Conservation (phyloP, 2,797 vertebrate genomes). For the Coregonus ussuriensis region DNA sequence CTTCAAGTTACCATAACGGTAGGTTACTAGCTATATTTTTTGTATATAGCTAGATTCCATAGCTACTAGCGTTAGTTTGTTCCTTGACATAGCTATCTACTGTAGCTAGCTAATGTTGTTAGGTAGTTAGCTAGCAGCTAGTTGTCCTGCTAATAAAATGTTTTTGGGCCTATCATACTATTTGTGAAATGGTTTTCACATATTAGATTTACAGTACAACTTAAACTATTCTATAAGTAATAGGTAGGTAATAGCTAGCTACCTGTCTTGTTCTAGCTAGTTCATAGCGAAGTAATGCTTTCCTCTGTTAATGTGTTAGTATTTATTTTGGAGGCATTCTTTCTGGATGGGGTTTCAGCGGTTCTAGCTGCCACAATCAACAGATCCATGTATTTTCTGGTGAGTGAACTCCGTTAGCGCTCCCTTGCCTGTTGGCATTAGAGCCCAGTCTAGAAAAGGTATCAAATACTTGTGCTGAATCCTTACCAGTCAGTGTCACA, state of each 20-base stretch:
- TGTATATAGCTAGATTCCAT: neutral
- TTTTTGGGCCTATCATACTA: neutral
- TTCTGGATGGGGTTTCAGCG: conserved; percentile 49
- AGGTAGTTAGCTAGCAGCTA: neutral
- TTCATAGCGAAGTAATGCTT: neutral
- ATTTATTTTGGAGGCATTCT: conserved; percentile 47
- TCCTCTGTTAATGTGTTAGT: neutral
- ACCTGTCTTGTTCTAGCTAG: neutral
- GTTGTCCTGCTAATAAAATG: neutral
- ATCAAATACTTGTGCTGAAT: neutral
- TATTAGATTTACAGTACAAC: neutral
- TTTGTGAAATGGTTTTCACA: neutral
- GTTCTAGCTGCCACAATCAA: conserved; percentile 55
- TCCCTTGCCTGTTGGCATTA: neutral
- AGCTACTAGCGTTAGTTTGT: neutral
- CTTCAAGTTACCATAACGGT: neutral
- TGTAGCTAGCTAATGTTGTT: neutral
- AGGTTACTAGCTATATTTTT: neutral
- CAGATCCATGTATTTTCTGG: conserved; percentile 85
- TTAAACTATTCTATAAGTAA: too few species aligned
- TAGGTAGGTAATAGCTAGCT: neutral
- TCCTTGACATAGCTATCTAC: neutral
- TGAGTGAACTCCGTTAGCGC: conserved; percentile 57
- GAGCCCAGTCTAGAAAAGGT: neutral
- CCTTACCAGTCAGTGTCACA: neutral